Evolutionary conservation across 2,888 invertebrate species (phyloP).

Genomic region (Apotomis betuletana): DNA sequence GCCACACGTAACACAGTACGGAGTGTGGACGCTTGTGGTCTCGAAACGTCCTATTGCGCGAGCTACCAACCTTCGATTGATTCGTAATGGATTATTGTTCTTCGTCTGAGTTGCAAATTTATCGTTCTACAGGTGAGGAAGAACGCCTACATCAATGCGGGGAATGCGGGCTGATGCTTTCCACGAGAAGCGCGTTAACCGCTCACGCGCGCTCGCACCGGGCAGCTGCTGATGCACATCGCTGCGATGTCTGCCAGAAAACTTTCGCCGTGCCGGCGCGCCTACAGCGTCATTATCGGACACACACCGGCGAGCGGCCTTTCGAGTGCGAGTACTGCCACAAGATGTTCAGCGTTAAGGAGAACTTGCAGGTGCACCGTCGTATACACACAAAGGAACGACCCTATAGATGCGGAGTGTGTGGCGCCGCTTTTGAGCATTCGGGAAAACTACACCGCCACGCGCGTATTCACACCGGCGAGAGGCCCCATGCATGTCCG

Average conservation of each 20-base stretch:
- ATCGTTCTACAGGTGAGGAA: slow-evolving; percentile 79
- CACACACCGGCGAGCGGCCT: slow-evolving; percentile 95
- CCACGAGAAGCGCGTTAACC: slow-evolving; percentile 89
- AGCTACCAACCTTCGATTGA: slow-evolving; percentile 41
- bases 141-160: slow-evolving; percentile 84
- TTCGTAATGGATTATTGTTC: slow-evolving; percentile 57
- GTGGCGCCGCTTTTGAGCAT: slow-evolving; percentile 94
- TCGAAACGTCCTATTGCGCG: slow-evolving; percentile 49
- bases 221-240: slow-evolving; percentile 88
- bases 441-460: slow-evolving; percentile 95
- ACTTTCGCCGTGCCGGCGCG: slow-evolving; percentile 96
- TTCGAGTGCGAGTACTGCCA: slow-evolving; percentile 96
- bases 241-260: slow-evolving; percentile 95
- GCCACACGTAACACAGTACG: slow-evolving; percentile 75
- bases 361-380: slow-evolving; percentile 94
- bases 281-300: slow-evolving; percentile 92
- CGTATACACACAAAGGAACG: slow-evolving; percentile 96
- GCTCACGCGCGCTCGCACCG: slow-evolving; percentile 85
- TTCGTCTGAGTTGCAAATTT: slow-evolving; percentile 58
- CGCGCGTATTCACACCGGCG: slow-evolving; percentile 95
- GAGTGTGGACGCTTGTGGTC: slow-evolving; percentile 73
- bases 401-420: slow-evolving; percentile 94
- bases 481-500: slow-evolving; percentile 94
- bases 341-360: slow-evolving; percentile 96
- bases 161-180: slow-evolving; percentile 89